These are phyloP conservation scores for Lacerta bilineata DNA, from an alignment of 2,797 vertebrate species.

Conservation along the genomic window DNA sequence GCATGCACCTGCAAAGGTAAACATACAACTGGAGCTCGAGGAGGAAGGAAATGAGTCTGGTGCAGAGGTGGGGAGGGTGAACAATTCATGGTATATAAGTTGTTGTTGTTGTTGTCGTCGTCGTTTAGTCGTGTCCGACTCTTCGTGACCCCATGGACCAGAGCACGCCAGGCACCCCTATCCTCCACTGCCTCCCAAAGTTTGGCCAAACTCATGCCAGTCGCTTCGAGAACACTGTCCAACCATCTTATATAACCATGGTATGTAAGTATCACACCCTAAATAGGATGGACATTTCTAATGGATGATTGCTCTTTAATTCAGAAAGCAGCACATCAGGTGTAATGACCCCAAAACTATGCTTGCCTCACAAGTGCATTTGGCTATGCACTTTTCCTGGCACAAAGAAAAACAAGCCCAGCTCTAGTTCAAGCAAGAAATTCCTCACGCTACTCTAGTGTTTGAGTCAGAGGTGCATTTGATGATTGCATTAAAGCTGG, in stretches of 20 bases:
- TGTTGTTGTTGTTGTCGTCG: no score
- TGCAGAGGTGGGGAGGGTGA: neutral
- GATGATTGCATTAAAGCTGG: slow-evolving; percentile 29
- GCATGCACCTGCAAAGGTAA: no score
- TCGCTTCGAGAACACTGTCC: no score
- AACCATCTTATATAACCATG: neutral
- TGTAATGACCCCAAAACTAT: neutral
- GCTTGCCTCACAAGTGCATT: neutral
- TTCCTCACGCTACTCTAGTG: neutral
- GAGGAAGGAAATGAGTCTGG: neutral
- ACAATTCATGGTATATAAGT: neutral
- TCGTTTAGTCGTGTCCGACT: no score
- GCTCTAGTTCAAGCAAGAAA: neutral
- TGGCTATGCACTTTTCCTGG: neutral
- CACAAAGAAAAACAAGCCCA: neutral
- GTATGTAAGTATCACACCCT: neutral
- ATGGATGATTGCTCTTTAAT: neutral
- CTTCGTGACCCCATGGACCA: no score
- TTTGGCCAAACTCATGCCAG: no score
- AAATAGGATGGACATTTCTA: neutral
- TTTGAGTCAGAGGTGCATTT: slow-evolving; percentile 2
- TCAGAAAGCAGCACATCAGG: neutral
- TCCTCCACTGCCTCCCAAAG: no score
- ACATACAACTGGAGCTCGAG: neutral
- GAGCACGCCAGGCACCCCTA: no score